Percentiles rank a stretch among this genome's conserved stretches.
phyloP scores from a whole-genome alignment of 2,113 vertebrate species.

The Tringa solitaria region DNA sequence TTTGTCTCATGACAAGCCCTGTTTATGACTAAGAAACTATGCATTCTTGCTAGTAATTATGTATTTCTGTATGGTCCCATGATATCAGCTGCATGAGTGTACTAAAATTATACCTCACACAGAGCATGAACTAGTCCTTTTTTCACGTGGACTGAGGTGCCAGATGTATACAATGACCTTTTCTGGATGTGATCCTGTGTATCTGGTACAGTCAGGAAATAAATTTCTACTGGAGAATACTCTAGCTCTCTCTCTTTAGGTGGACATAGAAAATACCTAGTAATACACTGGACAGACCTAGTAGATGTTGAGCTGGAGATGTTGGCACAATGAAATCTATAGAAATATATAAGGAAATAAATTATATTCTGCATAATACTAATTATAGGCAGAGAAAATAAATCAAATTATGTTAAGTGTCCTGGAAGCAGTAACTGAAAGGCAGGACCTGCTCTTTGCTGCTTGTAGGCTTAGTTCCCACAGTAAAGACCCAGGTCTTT shows the following conservation, averaged over 20 bases:
- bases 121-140: not conserved
- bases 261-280: not conserved
- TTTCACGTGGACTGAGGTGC: not conserved
- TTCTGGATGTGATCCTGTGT: not conserved
- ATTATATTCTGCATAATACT: not conserved
- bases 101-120: not conserved
- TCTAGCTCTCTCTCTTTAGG: not conserved
- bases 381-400: not conserved
- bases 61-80: not conserved
- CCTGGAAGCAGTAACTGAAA: not conserved
- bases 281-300: not conserved
- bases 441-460: not conserved
- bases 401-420: not conserved
- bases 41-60: not conserved
- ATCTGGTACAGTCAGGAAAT: not conserved
- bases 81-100: not conserved
- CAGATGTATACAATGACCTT: accelerated
- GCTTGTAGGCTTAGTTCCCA: not conserved
- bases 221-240: not conserved
- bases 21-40: not conserved
- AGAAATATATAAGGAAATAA: not conserved
- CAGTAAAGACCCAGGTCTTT: not conserved
- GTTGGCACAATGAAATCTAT: not conserved
- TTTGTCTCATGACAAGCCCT: not conserved
- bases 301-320: not conserved